These are phyloP conservation scores for Papilio machaon DNA, from an alignment of 1,140 invertebrate genomes.

Conservation along the genomic window DNA sequence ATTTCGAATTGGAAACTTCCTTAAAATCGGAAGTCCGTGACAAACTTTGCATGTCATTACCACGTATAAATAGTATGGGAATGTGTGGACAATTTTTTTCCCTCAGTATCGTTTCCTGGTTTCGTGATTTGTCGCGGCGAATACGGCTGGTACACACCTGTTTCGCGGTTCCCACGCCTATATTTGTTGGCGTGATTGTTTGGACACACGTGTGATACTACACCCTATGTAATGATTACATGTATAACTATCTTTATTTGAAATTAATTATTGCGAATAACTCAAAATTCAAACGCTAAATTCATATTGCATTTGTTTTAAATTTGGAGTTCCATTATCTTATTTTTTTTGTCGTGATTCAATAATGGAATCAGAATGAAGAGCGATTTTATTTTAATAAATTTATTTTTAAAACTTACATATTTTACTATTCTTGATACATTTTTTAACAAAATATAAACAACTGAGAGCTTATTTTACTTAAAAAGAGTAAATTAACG, in stretches of 20 bases:
- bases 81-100: slow-evolving; percentile 46
- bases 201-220: not conserved
- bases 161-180: slow-evolving; percentile 63
- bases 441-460: not conserved
- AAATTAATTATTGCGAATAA: no score
- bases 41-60: slow-evolving; percentile 10
- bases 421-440: no score
- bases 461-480: not conserved
- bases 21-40: not conserved
- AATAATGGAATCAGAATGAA: no score
- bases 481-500: slow-evolving; percentile 28
- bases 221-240: not conserved
- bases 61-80: slow-evolving; percentile 42
- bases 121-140: slow-evolving; percentile 55
- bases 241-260: no score
- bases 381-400: no score
- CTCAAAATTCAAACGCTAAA: no score
- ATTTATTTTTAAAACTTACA: no score
- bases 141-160: slow-evolving; percentile 63
- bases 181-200: slow-evolving; percentile 38
- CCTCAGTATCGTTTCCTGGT: slow-evolving; percentile 52
- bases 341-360: no score
- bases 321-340: no score
- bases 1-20: not conserved
- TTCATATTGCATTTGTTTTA: no score